Evolutionary conservation across 2,797 vertebrate genomes (phyloP).

Genomic region (Synaphobranchus kaupii): DNA sequence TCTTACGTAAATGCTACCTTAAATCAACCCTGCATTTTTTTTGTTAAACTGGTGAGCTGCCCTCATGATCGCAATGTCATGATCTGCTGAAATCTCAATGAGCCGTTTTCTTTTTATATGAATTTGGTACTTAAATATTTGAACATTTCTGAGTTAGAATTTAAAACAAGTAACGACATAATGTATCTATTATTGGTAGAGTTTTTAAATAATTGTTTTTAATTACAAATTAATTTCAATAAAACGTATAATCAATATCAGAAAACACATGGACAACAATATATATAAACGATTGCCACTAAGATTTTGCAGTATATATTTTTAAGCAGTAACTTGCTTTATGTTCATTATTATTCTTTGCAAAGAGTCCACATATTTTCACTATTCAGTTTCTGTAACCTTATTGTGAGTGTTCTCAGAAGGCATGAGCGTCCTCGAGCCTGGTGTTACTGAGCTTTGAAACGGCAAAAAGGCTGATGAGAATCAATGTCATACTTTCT

Average conservation of each 20-base stretch:
- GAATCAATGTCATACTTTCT: constrained; percentile 26
- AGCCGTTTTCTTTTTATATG: not conserved
- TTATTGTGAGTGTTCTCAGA: not conserved
- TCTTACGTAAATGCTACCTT: not conserved
- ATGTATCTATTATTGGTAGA: not conserved
- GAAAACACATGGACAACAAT: not conserved
- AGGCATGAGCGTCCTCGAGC: not conserved
- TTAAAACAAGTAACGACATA: not conserved
- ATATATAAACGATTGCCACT: not conserved
- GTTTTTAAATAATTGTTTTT: too few relatives aligned
- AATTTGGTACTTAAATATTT: not conserved
- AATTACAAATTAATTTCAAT: not conserved
- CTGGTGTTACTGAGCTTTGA: not conserved
- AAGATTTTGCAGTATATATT: too few relatives aligned
- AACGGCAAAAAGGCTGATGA: constrained; percentile 5
- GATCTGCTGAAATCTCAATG: not conserved
- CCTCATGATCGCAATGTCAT: not conserved
- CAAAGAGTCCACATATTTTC: not conserved
- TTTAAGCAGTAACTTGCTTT: not conserved
- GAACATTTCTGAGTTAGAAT: not conserved
- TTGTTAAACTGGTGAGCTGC: too few relatives aligned
- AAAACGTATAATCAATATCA: too few relatives aligned
- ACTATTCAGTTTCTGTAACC: not conserved
- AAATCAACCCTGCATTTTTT: too few relatives aligned
- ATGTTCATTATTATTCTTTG: not conserved